Evolutionary conservation across 2,888 invertebrate genomes (phyloP).

Genomic region (Hemaris fuciformis): DNA sequence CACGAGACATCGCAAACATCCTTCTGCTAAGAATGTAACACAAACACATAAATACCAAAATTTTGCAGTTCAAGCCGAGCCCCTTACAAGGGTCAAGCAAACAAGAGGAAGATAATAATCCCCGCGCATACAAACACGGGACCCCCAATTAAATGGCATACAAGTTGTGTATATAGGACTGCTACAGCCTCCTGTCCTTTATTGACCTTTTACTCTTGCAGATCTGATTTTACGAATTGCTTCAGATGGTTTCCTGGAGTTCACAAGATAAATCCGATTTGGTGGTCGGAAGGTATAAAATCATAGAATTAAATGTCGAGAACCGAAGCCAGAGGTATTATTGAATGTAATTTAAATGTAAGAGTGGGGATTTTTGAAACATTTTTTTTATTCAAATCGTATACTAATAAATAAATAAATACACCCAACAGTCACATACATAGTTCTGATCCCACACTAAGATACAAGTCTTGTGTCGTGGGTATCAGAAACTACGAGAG

Average conservation of each 20-base stretch:
- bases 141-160: slow-evolving; percentile 70
- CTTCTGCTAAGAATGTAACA: background rate
- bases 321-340: too few relatives aligned
- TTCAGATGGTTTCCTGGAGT: slow-evolving; percentile 15
- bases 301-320: too few relatives aligned
- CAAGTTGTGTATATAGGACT: slow-evolving; percentile 65
- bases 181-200: slow-evolving; percentile 31
- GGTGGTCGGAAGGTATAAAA: too few relatives aligned
- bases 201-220: slow-evolving; percentile 31
- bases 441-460: too few relatives aligned
- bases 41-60: slow-evolving; percentile 11
- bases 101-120: slow-evolving; percentile 50
- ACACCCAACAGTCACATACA: too few relatives aligned
- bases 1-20: background rate
- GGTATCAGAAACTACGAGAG: too few relatives aligned
- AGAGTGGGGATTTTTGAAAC: too few relatives aligned
- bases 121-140: slow-evolving; percentile 53
- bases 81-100: slow-evolving; percentile 42
- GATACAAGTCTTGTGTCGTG: too few relatives aligned
- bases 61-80: slow-evolving; percentile 17
- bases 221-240: slow-evolving; percentile 23
- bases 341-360: too few relatives aligned
- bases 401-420: too few relatives aligned
- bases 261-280: too few relatives aligned
- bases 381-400: too few relatives aligned